A percentile compares a stretch with the other conserved stretches of the same genome.
Conservation (phyloP, 1,140 invertebrate species). For the Himalopsyche phryganea region DNA sequence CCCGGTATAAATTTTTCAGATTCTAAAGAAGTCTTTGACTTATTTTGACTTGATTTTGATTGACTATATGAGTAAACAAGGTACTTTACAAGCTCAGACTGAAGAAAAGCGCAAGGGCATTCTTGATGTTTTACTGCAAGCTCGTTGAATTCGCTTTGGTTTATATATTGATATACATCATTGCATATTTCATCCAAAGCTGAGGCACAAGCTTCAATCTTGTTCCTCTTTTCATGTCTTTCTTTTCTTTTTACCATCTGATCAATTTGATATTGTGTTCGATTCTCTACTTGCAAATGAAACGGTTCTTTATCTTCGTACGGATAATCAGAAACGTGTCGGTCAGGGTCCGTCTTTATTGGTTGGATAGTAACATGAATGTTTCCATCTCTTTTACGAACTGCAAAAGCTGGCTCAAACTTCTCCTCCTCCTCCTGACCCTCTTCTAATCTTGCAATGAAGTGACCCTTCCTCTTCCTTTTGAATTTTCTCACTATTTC, state of each 20-base stretch:
- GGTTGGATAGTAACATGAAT: neutral
- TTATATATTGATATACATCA: conserved; percentile 6
- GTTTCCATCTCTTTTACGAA: conserved; percentile 4
- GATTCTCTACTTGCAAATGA: neutral
- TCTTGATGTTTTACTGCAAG: neutral
- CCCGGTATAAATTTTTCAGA: neutral
- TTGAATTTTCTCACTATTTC: neutral
- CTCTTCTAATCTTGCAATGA: too few species aligned
- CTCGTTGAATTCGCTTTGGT: neutral
- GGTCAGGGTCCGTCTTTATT: neutral
- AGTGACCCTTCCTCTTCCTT: neutral
- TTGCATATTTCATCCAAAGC: conserved; percentile 6
- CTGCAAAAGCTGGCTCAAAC: conserved; percentile 1
- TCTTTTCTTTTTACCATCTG: neutral
- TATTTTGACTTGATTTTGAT: too few species aligned
- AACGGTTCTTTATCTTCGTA: conserved; percentile 3
- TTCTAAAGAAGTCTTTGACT: neutral
- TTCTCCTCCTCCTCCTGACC: neutral
- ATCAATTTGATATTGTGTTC: neutral
- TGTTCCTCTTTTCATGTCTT: neutral
- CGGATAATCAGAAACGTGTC: conserved; percentile 11
- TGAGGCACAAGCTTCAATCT: neutral
- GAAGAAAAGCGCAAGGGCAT: conserved; percentile 6
- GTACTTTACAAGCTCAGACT: conserved; percentile 3
- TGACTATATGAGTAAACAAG: neutral